Base-by-base conservation (phyloP, 2,888 invertebrate genomes). In the Drosophila borealis region DNA sequence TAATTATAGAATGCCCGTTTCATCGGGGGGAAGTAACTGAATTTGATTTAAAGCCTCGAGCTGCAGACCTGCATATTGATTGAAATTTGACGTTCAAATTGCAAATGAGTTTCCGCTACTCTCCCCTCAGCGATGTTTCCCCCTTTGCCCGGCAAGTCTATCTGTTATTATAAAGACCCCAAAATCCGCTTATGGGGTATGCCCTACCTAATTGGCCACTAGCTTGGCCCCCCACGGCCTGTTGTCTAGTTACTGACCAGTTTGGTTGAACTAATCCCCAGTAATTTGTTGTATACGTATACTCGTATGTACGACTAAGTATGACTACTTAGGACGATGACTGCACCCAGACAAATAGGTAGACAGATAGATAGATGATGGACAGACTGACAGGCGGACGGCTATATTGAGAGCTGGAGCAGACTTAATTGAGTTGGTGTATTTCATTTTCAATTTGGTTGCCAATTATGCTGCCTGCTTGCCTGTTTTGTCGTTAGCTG, bases 21-120 rank as follows among this genome's bases (percentile, higher is more conserved):
- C 48, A 33, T 37, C 9, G 29, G 6, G 13, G 19, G 37, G 11
- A 34, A 19, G 49, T 70, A 64, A 65, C 57, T 48, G 54, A 74
- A 77, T 77, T 77, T 78, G 78, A 77, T 78, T 78, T 74, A 78
- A 77, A 50, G 78, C 74, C 74, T 39, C 34, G 29, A 41, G 66
- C 66, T 42, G 60, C 41, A 57, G 67, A 53, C 36, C 61, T 74
- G 77, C 67, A 78, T 74, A 79, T 78, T 78, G 77, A 78, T 78
- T 78, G 75, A 78, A 78, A 78, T 74, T 70, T 62, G 57, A 67
- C 77, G 70, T 69, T 55, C 56, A 74, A 63, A 64, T 74, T 74
- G 77, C 64, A 78, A 78, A 78, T 70, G 74, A 74, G 55, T 65
- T 66, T 54, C 54, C 42, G 54, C 33, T 9, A 25, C 41, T 4